Evolutionary conservation across 2,888 invertebrate genomes (phyloP).

Genomic region (Melanostoma scalare): DNA sequence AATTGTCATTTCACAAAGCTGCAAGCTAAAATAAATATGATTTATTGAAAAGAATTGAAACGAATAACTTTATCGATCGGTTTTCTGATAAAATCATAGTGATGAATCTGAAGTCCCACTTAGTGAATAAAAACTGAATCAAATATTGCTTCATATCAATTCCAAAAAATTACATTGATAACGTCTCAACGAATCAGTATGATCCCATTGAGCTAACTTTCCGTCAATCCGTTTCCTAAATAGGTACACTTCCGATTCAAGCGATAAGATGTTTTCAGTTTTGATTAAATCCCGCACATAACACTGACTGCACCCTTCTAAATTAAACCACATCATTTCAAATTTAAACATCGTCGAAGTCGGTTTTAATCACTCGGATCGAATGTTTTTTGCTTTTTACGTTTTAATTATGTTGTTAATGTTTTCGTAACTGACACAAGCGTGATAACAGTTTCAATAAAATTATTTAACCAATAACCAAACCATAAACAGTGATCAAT

Average conservation of each 20-base stretch:
- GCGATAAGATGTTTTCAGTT: constrained; percentile 16
- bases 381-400: not conserved
- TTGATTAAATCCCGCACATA: constrained; percentile 16
- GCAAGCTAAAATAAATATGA: too few species aligned
- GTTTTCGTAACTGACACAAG: not conserved
- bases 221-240: constrained; percentile 6
- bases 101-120: not conserved
- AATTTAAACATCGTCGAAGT: constrained; percentile 2
- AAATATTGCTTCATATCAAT: not conserved
- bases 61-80: not conserved
- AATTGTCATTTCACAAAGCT: too few species aligned
- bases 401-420: not conserved
- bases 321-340: constrained; percentile 10
- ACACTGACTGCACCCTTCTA: not conserved
- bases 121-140: not conserved
- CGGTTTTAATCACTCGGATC: constrained; percentile 10
- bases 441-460: not conserved
- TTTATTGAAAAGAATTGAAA: too few species aligned
- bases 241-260: constrained; percentile 12
- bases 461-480: not conserved
- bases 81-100: not conserved
- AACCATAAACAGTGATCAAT: too few species aligned
- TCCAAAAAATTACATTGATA: not conserved
- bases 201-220: not conserved
- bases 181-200: not conserved